Conservation (phyloP, 1,140 invertebrate species). For the Halesus radiatus region DNA sequence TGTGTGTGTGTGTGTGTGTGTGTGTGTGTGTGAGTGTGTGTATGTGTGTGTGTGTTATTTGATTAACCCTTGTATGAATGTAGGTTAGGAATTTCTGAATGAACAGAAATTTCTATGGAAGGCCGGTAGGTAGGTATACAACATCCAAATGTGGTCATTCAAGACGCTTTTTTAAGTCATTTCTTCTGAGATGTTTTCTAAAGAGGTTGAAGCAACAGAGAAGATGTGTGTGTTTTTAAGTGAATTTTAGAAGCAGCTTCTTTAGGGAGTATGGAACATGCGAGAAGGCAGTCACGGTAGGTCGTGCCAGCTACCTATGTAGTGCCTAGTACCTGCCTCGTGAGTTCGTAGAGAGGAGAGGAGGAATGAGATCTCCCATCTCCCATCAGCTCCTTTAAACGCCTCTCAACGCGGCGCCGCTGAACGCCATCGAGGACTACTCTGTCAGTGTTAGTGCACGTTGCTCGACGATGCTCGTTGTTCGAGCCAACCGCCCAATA, state of each 20-base stretch:
- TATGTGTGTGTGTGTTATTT: conserved; percentile 5
- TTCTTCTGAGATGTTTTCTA: too few species aligned
- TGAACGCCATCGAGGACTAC: not conserved
- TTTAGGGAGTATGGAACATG: too few species aligned
- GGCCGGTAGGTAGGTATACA: not conserved
- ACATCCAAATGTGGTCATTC: too few species aligned
- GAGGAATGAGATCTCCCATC: not conserved
- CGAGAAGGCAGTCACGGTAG: too few species aligned
- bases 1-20: not conserved
- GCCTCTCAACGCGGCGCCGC: not conserved
- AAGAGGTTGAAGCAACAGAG: too few species aligned
- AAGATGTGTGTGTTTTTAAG: too few species aligned
- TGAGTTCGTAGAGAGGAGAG: too few species aligned
- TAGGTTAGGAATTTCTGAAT: conserved; percentile 22
- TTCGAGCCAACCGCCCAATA: not conserved
- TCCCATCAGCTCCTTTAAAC: not conserved
- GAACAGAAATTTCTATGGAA: conserved; percentile 8
- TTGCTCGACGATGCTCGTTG: not conserved
- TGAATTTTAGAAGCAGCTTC: too few species aligned
- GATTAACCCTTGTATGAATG: conserved; percentile 7
- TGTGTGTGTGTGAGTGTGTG: not conserved
- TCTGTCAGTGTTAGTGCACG: not conserved
- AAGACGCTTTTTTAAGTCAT: too few species aligned
- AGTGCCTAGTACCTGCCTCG: too few species aligned
- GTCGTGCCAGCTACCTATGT: too few species aligned